phyloP scores from a whole-genome alignment of 2,113 vertebrate species.

The Emberiza fucata region DNA sequence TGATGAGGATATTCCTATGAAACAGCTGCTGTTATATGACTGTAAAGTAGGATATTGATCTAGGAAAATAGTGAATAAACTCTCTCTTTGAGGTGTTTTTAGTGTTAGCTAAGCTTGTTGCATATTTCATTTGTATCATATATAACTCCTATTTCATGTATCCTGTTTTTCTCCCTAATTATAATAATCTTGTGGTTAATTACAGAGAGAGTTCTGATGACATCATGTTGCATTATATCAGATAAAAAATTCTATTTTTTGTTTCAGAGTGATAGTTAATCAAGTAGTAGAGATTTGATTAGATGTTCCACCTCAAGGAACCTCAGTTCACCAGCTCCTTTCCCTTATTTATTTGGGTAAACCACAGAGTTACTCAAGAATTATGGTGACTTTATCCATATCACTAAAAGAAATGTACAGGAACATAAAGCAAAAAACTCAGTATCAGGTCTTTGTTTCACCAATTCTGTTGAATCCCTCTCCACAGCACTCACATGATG shows the following conservation, averaged over 20 bases:
- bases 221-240: neutral
- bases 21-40: neutral
- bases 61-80: neutral
- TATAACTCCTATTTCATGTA: neutral
- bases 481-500: neutral
- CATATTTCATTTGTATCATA: neutral
- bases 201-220: neutral
- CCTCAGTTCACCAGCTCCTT: neutral
- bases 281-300: neutral
- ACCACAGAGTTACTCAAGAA: neutral
- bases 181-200: neutral
- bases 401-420: neutral
- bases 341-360: neutral
- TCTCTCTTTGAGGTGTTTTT: neutral
- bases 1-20: neutral
- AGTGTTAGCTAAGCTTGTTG: neutral
- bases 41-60: constrained; percentile 2
- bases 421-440: neutral
- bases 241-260: neutral
- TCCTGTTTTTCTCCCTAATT: neutral
- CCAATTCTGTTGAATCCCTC: neutral
- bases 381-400: neutral
- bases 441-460: neutral
- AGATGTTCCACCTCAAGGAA: neutral
- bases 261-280: neutral